Percentiles rank a stretch among this genome's conserved stretches.
Evolutionary conservation across 2,113 vertebrate species (phyloP).

Genomic region (Elephas maximus): DNA sequence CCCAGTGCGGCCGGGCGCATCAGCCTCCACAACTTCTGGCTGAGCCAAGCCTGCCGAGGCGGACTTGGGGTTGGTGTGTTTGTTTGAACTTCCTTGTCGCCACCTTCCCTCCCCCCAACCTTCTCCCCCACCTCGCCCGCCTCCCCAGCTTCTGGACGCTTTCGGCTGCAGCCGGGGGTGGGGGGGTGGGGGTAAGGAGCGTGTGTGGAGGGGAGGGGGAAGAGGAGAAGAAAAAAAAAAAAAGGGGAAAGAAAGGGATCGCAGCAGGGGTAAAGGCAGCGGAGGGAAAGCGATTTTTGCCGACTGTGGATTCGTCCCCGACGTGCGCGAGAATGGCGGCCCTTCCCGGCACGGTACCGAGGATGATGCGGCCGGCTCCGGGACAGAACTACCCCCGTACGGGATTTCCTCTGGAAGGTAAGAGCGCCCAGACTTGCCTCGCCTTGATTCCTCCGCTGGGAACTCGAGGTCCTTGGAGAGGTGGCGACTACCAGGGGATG

Average conservation of each 20-base stretch:
- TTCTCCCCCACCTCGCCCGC: slow-evolving; percentile 46
- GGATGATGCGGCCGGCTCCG: slow-evolving; percentile 98
- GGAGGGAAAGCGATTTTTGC: slow-evolving; percentile 53
- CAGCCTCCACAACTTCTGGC: slow-evolving; percentile 57
- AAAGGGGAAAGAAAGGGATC: slow-evolving; percentile 58
- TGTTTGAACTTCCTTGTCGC: slow-evolving; percentile 81
- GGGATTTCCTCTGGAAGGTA: slow-evolving; percentile 98
- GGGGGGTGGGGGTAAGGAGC: slow-evolving; percentile 63
- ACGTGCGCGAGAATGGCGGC: slow-evolving; percentile 86
- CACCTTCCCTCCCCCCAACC: slow-evolving; percentile 61
- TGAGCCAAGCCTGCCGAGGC: background rate
- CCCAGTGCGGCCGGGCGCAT: background rate
- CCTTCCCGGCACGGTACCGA: slow-evolving; percentile 95
- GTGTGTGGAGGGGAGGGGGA: slow-evolving; percentile 51
- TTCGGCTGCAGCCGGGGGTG: slow-evolving; percentile 37
- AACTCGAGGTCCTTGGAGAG: background rate
- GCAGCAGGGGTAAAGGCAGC: slow-evolving; percentile 67
- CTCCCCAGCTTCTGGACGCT: slow-evolving; percentile 71
- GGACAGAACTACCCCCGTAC: slow-evolving; percentile 98
- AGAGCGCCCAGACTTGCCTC: slow-evolving; percentile 62
- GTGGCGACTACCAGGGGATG: background rate
- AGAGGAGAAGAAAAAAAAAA: slow-evolving; percentile 18
- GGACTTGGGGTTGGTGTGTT: slow-evolving; percentile 64
- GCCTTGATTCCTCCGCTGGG: background rate
- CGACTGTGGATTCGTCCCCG: slow-evolving; percentile 60